These are phyloP conservation scores for Ariolimax columbianus DNA, from an alignment of 2,888 invertebrate genomes.

Conservation along the genomic window DNA sequence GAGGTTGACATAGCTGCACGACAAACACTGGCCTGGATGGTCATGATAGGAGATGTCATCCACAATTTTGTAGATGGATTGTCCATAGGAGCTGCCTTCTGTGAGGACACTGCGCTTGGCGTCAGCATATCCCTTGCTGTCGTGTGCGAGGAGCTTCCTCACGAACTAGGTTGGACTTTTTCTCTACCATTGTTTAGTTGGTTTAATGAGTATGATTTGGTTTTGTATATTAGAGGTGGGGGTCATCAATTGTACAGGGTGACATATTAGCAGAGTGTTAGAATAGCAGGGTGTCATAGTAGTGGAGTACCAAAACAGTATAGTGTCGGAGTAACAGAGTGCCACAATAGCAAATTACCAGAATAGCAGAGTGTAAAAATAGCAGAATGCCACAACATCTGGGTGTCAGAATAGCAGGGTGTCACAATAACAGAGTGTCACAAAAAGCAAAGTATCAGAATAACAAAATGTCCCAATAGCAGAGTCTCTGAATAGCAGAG, in stretches of 20 bases:
- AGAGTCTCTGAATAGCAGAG: too few species aligned
- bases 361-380: too few species aligned
- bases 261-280: conserved; percentile 84
- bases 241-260: conserved; percentile 74
- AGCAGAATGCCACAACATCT: too few species aligned
- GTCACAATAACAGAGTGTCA: too few species aligned
- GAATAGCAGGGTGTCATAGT: too few species aligned
- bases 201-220: too few species aligned
- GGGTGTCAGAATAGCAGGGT: too few species aligned
- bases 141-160: conserved; percentile 83
- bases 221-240: background rate
- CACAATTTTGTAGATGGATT: conserved; percentile 84
- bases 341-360: too few species aligned
- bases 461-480: too few species aligned
- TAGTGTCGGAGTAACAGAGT: too few species aligned
- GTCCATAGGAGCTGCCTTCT: conserved; percentile 83
- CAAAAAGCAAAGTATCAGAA: too few species aligned
- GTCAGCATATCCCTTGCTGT: conserved; percentile 82
- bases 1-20: conserved; percentile 68
- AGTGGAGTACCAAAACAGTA: too few species aligned
- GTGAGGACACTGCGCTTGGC: conserved; percentile 81
- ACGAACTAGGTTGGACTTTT: conserved; percentile 81
- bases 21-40: conserved; percentile 83
- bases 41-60: conserved; percentile 83
- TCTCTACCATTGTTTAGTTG: background rate